Percentiles rank a stretch among this genome's conserved stretches.
These are phyloP conservation scores for Tychaedon coryphoeus DNA, from an alignment of 2,113 vertebrate genomes.

Conservation along the genomic window DNA sequence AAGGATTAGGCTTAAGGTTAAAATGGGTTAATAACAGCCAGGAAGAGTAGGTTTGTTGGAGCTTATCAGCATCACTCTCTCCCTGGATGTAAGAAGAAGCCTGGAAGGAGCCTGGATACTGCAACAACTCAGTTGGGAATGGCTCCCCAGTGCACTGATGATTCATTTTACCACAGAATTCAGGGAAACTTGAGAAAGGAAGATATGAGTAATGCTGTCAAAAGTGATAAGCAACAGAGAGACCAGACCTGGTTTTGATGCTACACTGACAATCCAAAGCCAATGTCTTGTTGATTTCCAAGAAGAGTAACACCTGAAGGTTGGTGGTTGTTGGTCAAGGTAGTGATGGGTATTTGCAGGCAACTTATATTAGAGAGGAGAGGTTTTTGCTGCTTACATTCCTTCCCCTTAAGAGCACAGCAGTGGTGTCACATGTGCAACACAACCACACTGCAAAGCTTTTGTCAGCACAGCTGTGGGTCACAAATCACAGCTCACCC, in stretches of 20 bases:
- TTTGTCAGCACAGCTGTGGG: neutral
- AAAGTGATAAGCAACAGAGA: neutral
- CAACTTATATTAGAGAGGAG: neutral
- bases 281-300: neutral
- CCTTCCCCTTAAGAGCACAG: neutral
- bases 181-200: neutral
- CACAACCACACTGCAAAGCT: neutral
- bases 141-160: neutral
- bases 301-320: neutral
- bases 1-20: neutral
- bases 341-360: neutral
- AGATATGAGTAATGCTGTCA: neutral
- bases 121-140: neutral
- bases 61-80: neutral
- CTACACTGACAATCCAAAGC: fast-evolving
- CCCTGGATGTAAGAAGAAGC: neutral
- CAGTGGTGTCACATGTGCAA: neutral
- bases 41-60: neutral
- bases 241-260: neutral
- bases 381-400: neutral
- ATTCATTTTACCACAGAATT: neutral
- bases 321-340: neutral
- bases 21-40: neutral
- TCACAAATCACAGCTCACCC: neutral
- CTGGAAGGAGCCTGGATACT: neutral